Conservation (phyloP, 1,140 invertebrate species). For the Mercenaria mercenaria region DNA sequence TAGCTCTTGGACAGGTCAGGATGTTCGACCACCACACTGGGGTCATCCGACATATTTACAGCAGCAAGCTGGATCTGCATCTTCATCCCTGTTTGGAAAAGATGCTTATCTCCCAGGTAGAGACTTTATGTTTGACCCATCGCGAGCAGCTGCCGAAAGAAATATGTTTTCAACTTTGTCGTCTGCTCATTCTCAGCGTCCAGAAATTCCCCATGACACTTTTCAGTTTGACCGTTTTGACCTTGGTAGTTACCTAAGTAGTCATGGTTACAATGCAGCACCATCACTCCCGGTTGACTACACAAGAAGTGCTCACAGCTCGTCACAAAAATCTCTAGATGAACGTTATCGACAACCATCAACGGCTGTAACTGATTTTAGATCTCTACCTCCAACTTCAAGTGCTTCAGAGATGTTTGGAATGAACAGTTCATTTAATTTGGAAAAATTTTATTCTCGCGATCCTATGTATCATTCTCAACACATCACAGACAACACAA, state of each 20-base stretch:
- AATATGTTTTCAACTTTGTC: slow-evolving; percentile 81
- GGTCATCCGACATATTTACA: slow-evolving; percentile 80
- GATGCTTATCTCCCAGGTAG: slow-evolving; percentile 80
- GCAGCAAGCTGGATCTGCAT: slow-evolving; percentile 72
- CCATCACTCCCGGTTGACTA: slow-evolving; percentile 78
- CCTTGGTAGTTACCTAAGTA: slow-evolving; percentile 81
- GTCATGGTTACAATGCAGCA: slow-evolving; percentile 79
- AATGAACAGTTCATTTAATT: slow-evolving; percentile 81
- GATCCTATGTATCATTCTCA: slow-evolving; percentile 81
- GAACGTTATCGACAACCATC: slow-evolving; percentile 81
- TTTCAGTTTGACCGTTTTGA: slow-evolving; percentile 82
- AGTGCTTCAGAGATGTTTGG: slow-evolving; percentile 82
- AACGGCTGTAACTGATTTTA: slow-evolving; percentile 80
- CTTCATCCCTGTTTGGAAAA: slow-evolving; percentile 79
- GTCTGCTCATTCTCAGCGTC: slow-evolving; percentile 76
- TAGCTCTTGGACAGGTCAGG: slow-evolving; percentile 81
- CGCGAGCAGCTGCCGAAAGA: slow-evolving; percentile 77
- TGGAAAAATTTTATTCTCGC: slow-evolving; percentile 81
- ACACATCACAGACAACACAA: slow-evolving; percentile 80
- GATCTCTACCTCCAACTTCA: slow-evolving; percentile 79
- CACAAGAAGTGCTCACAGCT: slow-evolving; percentile 74
- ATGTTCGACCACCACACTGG: slow-evolving; percentile 80
- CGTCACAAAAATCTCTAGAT: slow-evolving; percentile 81
- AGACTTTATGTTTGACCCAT: slow-evolving; percentile 84
- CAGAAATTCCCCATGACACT: slow-evolving; percentile 78